Percentiles rank a stretch among this genome's conserved stretches.
Evolutionary conservation across 2,797 vertebrate species (phyloP).

Genomic region (Centropyge bicolor): DNA sequence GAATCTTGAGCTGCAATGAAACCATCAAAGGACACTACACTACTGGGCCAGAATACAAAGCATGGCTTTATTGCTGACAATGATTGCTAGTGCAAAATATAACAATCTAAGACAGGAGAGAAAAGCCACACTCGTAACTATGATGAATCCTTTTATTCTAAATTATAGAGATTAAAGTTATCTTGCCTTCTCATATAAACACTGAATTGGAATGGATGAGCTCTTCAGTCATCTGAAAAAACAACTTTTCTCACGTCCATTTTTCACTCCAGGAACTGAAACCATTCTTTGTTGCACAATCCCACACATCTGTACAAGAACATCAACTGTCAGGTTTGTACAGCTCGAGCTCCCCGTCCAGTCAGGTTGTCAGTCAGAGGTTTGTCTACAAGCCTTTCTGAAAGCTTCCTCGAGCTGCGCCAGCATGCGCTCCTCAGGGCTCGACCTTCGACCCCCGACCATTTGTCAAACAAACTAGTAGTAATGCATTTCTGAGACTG

Average conservation of each 20-base stretch:
- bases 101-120: background rate
- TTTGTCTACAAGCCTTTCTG: conserved; percentile 18
- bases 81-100: background rate
- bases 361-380: conserved; percentile 7
- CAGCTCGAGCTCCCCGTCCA: conserved; percentile 14
- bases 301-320: conserved; percentile 16
- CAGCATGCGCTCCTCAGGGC: conserved; percentile 25
- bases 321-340: conserved; percentile 21
- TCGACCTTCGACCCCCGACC: conserved; percentile 31
- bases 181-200: background rate
- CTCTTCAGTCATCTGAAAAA: background rate
- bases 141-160: background rate
- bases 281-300: background rate
- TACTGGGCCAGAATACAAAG: background rate
- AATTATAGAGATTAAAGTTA: background rate
- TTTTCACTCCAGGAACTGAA: background rate
- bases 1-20: too few species aligned
- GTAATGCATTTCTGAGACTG: conserved; percentile 39
- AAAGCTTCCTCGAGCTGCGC: conserved; percentile 26
- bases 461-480: conserved; percentile 67
- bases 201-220: background rate
- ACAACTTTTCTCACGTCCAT: background rate
- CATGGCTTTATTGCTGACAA: background rate
- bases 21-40: background rate
- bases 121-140: background rate